A percentile compares a stretch with the other conserved stretches of the same genome.
Conservation (phyloP, 2,113 vertebrate species). For the Myiopsitta monachus region DNA sequence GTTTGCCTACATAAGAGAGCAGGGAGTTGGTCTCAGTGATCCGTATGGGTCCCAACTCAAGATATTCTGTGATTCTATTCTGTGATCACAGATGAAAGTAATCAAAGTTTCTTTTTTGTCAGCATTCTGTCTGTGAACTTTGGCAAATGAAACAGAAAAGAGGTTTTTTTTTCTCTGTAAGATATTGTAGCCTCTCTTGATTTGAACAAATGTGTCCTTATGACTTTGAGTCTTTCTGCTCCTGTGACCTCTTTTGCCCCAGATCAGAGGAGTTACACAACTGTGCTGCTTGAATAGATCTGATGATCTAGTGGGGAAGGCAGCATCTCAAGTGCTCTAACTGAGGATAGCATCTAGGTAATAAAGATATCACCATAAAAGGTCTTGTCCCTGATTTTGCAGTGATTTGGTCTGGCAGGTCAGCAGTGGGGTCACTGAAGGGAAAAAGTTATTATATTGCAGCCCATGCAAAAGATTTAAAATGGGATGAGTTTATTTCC, state of each 20-base stretch:
- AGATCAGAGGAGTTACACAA: not conserved
- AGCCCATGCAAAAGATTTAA: not conserved
- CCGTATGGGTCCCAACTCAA: not conserved
- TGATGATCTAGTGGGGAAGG: not conserved
- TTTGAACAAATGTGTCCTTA: not conserved
- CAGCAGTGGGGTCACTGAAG: not conserved
- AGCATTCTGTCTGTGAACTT: not conserved
- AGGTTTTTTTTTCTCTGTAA: not conserved
- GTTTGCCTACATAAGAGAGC: not conserved
- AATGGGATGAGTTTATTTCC: not conserved
- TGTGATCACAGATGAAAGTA: not conserved
- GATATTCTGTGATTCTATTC: not conserved
- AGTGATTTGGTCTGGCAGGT: not conserved
- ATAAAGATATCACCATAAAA: not conserved
- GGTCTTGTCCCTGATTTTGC: not conserved
- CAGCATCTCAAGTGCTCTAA: not conserved
- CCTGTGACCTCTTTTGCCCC: not conserved
- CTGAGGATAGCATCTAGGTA: not conserved
- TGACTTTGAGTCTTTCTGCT: not conserved
- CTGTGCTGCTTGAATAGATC: not conserved
- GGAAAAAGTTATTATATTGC: not conserved
- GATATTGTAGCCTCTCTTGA: not conserved
- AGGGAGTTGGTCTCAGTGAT: rapidly evolving
- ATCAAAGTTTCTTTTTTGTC: not conserved
- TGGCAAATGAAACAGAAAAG: not conserved